phyloP scores from a whole-genome alignment of 2,888 invertebrate genomes.

The Dysmachus trigonus region DNA sequence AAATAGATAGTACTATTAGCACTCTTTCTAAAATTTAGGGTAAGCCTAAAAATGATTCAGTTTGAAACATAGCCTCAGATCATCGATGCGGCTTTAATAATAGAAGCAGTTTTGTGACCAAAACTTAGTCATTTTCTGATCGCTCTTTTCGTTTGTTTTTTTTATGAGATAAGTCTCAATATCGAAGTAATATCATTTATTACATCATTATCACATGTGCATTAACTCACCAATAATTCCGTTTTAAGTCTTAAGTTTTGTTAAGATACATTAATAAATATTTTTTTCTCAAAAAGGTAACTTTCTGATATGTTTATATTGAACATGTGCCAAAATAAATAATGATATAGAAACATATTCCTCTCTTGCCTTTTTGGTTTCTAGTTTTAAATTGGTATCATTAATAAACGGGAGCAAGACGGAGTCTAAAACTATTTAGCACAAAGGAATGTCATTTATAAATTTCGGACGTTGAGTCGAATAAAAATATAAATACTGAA shows the following conservation, averaged over 20 bases:
- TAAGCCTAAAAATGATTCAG: background rate
- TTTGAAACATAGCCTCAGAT: background rate
- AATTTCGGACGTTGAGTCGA: background rate
- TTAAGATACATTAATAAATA: background rate
- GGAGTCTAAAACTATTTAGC: background rate
- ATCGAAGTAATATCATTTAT: background rate
- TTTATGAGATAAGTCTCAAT: background rate
- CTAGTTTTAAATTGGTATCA: background rate
- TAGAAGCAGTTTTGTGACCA: background rate
- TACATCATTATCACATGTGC: background rate
- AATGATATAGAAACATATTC: background rate
- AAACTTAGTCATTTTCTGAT: background rate
- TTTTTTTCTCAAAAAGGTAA: background rate
- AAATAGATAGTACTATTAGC: too few relatives aligned
- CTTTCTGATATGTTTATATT: background rate
- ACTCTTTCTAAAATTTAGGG: background rate
- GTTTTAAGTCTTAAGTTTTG: background rate
- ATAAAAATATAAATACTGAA: background rate
- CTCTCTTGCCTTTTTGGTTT: background rate
- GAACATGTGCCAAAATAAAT: background rate
- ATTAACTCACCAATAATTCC: background rate
- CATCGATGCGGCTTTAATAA: too few relatives aligned
- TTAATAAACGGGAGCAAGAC: background rate
- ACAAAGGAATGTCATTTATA: background rate
- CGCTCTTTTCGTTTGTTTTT: background rate